phyloP scores from a whole-genome alignment of 53 echinoderm and acorn worm species.

The Echinarachnius parma region DNA sequence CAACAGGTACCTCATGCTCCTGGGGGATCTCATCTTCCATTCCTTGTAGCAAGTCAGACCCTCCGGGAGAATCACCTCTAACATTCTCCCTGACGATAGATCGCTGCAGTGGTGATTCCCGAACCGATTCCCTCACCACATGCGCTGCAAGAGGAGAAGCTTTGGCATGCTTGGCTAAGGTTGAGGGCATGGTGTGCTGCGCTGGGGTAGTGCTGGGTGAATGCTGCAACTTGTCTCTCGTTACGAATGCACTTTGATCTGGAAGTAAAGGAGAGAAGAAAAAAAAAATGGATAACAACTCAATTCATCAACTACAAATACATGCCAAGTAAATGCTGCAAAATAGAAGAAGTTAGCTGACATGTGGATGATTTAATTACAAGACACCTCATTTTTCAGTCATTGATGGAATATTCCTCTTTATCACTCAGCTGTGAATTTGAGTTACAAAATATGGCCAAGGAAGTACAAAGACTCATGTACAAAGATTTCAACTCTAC shows the following conservation, averaged over 20 bases:
- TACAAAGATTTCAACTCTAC: too few species aligned
- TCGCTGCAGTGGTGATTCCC: neutral
- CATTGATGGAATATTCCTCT: too few species aligned
- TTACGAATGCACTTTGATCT: constrained; percentile 75
- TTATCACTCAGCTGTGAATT: too few species aligned
- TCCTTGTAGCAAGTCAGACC: neutral
- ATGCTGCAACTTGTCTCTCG: constrained; percentile 74
- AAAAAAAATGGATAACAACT: too few species aligned
- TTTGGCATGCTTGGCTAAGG: neutral
- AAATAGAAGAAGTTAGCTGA: too few species aligned
- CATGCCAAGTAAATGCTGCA: too few species aligned
- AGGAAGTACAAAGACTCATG: too few species aligned
- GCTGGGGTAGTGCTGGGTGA: constrained; percentile 48
- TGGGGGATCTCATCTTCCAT: neutral
- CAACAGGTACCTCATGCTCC: neutral
- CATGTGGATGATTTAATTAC: too few species aligned
- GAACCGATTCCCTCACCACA: neutral
- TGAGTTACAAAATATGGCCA: too few species aligned
- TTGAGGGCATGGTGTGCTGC: neutral
- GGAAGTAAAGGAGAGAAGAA: too few species aligned
- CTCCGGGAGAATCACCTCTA: neutral
- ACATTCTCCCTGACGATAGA: neutral
- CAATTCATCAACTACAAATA: too few species aligned
- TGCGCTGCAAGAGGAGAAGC: neutral
- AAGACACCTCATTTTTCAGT: too few species aligned